Evolutionary conservation across 2,888 invertebrate genomes (phyloP), one percentile per base, ranked within the genome.

Genomic region (Diloba caeruleocephala): DNA sequence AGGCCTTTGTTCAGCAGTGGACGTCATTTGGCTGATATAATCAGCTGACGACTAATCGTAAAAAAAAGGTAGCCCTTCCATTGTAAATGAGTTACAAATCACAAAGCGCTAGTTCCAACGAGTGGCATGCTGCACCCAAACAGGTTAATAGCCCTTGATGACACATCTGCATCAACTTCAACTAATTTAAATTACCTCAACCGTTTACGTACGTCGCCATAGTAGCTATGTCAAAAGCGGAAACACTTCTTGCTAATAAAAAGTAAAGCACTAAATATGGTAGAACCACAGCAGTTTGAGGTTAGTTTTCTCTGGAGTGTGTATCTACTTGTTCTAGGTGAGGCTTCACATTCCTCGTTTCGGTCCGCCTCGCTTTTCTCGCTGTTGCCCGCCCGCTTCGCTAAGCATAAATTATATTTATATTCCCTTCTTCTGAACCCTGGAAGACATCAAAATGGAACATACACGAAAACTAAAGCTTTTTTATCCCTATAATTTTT

Each of bases 271-370:
- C 25, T 17, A 17, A 6, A 41, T 34, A 65, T 38, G 54, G 66
- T 0, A 32, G 26, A 10, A 26, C 28, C 10, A 19, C 9, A 45
- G 44, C 46, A 37, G 65, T 64, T 39, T n/a, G n/a, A 8, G 1
- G 45, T 55, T 15, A 12, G 55, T 66, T 65, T 69, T 60, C 59
- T 64, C 28, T 34, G 5, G 21, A 17, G n/a, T n/a, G n/a, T n/a
- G n/a, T n/a, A n/a, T n/a, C n/a, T n/a, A 12, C 37, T 21, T n/a
- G 12, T 31, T 23, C 56, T 26, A 32, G 42, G 41, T 33, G 0
- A 10, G 13, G 2, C 13, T 25, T 26, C 6, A 21, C 10, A 31
- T 56, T 28, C 1, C 26, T 34, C 21, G 28, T 36, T 54, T 39
- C n/a, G n/a, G n/a, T n/a, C n/a, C n/a, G n/a, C 8, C 38, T 0